Evolutionary conservation across 2,113 vertebrate species (phyloP).

Genomic region (Merops nubicus): DNA sequence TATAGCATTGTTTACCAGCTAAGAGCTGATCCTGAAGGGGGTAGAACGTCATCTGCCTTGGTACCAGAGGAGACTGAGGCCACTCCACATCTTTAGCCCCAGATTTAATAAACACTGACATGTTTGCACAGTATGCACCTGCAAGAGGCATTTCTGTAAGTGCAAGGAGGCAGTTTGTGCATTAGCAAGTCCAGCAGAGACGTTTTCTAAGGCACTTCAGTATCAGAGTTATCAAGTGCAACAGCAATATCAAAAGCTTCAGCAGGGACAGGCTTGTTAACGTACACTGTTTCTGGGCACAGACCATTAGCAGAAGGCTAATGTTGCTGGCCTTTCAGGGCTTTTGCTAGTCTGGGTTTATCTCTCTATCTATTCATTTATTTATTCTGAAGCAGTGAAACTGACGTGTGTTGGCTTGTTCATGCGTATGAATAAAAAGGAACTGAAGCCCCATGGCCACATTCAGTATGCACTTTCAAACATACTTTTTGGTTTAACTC

Average conservation of each 20-base stretch:
- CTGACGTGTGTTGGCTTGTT: background rate
- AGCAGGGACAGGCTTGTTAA: background rate
- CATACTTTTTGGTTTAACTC: background rate
- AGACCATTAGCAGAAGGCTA: background rate
- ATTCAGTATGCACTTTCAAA: background rate
- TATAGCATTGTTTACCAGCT: slow-evolving; percentile 5
- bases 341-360: background rate
- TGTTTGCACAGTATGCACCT: slow-evolving; percentile 39
- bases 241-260: background rate
- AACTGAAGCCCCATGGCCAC: background rate
- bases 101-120: slow-evolving; percentile 25
- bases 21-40: background rate
- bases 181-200: slow-evolving; percentile 19
- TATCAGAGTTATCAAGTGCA: slow-evolving; percentile 5
- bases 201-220: background rate
- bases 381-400: background rate
- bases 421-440: background rate
- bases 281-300: background rate
- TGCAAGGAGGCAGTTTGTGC: slow-evolving; percentile 26
- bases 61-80: background rate
- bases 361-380: background rate
- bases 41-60: background rate
- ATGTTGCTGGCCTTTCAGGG: background rate
- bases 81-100: background rate
- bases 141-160: slow-evolving; percentile 15